These are phyloP conservation scores for Phaethon lepturus DNA, from an alignment of 2,113 vertebrate genomes.

Conservation along the genomic window DNA sequence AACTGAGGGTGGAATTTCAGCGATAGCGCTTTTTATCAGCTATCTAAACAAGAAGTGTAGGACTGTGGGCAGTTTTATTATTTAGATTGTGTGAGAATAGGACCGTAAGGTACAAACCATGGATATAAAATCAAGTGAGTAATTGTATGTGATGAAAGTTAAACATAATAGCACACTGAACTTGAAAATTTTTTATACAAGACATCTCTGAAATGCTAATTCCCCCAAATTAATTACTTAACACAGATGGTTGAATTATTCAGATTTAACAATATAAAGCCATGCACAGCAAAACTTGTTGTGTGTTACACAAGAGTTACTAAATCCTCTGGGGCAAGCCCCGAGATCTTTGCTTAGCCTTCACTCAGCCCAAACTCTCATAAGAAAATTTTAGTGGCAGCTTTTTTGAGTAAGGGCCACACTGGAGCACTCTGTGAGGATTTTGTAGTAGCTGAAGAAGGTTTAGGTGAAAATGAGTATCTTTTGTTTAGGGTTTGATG, in stretches of 20 bases:
- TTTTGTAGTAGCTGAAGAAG: not conserved
- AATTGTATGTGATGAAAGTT: not conserved
- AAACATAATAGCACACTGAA: not conserved
- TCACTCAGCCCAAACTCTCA: not conserved
- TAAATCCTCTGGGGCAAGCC: not conserved
- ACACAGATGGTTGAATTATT: not conserved
- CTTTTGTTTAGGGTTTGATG: not conserved
- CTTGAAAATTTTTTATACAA: not conserved
- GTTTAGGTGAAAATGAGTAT: not conserved
- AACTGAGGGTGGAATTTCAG: not conserved
- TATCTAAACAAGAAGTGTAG: not conserved
- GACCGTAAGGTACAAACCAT: not conserved
- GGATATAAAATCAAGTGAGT: not conserved
- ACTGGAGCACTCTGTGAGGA: not conserved
- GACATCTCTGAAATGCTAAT: not conserved
- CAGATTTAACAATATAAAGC: not conserved
- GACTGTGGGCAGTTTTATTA: not conserved
- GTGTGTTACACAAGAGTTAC: not conserved
- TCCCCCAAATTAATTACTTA: not conserved
- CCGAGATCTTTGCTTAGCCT: not conserved
- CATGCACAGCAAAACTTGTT: not conserved
- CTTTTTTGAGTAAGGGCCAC: not conserved
- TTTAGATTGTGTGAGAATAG: not conserved
- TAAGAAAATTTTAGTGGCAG: not conserved
- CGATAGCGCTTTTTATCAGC: not conserved